Base-by-base conservation (phyloP, 2,888 invertebrate species). In the Microctonus brassicae region DNA sequence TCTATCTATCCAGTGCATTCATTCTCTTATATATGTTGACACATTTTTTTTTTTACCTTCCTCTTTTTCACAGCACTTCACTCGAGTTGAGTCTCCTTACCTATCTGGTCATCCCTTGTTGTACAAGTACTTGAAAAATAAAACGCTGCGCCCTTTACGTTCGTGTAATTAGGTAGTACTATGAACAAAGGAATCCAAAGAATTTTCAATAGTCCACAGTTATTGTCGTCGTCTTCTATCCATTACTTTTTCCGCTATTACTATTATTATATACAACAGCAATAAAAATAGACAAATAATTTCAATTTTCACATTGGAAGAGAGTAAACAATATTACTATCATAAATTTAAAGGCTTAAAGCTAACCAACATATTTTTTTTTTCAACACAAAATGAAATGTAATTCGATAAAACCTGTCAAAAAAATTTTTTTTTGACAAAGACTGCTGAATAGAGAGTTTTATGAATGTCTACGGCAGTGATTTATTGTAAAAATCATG, bases 11-110 rank as follows among this genome's bases (percentile, higher is more conserved):
- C 53, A 34, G n/a, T n/a, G n/a, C 60, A 58, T 70, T 70, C 47
- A 26, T 55, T 61, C 69, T 55, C 55, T 58, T 61, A 13, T 20
- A 52, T 64, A 42, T 11, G n/a, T 7, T 57, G 24, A 47, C 58
- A 39, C 24, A 64, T 58, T 65, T 73, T 57, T 73, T 73, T 65
- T 58, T 58, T n/a, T 24, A 24, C 61, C 42, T 42, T 53, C 63
- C 42, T 63, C 47, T 62, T 55, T 36, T 2, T 52, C 26, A 29
- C 11, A 10, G 34, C 60, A 47, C 52, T 29, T 69, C 64, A 66
- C 69, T 70, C 62, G 72, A 71, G 70, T 70, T 66, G 67, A 61
- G 73, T 75, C 72, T 76, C 75, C 73, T 76, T 76, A 76, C 74
- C 69, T 73, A 75, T 73, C 69, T 73, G 76, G 76, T 72, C 75